Conservation (phyloP, 2,888 invertebrate species). For the Platycnemis pennipes region DNA sequence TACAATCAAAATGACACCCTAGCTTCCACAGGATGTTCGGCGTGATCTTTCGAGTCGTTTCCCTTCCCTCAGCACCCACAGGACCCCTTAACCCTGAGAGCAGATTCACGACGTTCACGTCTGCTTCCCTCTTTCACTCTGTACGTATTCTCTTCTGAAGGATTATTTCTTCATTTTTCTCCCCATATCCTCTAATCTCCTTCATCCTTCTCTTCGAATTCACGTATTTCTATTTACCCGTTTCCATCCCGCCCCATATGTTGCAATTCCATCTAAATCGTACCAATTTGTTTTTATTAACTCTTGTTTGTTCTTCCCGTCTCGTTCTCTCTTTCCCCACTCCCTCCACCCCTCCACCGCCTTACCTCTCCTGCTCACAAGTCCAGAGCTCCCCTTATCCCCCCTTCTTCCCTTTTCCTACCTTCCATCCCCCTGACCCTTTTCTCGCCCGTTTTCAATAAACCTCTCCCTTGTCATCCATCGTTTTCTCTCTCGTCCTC, state of each 20-base stretch:
- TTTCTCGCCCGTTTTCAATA: slow-evolving; percentile 28
- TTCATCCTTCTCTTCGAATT: neutral
- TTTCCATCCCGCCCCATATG: neutral
- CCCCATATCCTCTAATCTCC: neutral
- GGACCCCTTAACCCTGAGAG: too few species aligned
- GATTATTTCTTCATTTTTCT: slow-evolving; percentile 4
- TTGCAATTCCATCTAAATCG: slow-evolving; percentile 29
- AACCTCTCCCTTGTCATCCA: slow-evolving; percentile 28
- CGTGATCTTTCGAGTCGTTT: too few species aligned
- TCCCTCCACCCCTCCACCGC: neutral
- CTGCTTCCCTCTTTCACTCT: neutral
- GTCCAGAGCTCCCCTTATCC: too few species aligned
- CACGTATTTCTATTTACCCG: slow-evolving; percentile 3
- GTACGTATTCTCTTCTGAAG: neutral
- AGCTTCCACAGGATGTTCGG: too few species aligned
- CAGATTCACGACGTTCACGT: neutral
- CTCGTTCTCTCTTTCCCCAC: neutral
- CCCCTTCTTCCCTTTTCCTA: neutral
- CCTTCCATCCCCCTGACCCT: neutral
- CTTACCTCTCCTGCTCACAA: too few species aligned
- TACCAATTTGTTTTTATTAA: slow-evolving; percentile 21
- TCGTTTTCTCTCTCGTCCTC: neutral
- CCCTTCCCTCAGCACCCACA: too few species aligned
- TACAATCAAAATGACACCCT: neutral
- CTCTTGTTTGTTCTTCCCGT: neutral